phyloP scores from a whole-genome alignment of 2,888 invertebrate species.

The Nycteola revayana region DNA sequence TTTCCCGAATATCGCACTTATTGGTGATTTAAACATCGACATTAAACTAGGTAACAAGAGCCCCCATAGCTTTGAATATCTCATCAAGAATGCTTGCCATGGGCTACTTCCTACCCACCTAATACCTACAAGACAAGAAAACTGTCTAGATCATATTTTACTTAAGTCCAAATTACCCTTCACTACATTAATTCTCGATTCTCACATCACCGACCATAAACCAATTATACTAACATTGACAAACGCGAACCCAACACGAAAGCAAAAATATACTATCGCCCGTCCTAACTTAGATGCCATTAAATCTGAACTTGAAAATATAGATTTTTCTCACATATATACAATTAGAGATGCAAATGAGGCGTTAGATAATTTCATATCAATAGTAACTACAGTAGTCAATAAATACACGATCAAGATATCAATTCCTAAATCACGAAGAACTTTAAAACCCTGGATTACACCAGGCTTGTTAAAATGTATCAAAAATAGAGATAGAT shows the following conservation, averaged over 20 bases:
- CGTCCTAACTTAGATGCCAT: constrained; percentile 1
- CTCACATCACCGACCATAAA: constrained; percentile 4
- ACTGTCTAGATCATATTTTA: constrained; percentile 3
- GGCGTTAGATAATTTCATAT: not conserved
- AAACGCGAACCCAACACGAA: not conserved
- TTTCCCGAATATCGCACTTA: not conserved
- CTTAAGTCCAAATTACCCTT: not conserved
- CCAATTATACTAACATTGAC: not conserved
- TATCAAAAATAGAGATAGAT: constrained; percentile 1
- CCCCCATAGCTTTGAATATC: not conserved
- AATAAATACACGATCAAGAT: not conserved
- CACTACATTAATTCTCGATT: constrained; percentile 1
- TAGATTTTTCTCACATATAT: not conserved
- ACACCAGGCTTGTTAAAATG: constrained; percentile 2
- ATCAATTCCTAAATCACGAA: not conserved
- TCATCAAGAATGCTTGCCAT: constrained; percentile 4
- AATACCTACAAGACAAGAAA: constrained; percentile 1
- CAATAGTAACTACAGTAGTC: not conserved
- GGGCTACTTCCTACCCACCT: constrained; percentile 2
- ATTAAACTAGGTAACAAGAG: constrained; percentile 1
- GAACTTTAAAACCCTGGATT: constrained; percentile 1
- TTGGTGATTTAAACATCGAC: constrained; percentile 6
- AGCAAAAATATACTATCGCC: not conserved
- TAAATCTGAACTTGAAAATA: not conserved
- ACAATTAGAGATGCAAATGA: not conserved